Evolutionary conservation across 2,888 invertebrate species (phyloP), one percentile per base, ranked within the genome.

Genomic region (Patella ulyssiponensis): DNA sequence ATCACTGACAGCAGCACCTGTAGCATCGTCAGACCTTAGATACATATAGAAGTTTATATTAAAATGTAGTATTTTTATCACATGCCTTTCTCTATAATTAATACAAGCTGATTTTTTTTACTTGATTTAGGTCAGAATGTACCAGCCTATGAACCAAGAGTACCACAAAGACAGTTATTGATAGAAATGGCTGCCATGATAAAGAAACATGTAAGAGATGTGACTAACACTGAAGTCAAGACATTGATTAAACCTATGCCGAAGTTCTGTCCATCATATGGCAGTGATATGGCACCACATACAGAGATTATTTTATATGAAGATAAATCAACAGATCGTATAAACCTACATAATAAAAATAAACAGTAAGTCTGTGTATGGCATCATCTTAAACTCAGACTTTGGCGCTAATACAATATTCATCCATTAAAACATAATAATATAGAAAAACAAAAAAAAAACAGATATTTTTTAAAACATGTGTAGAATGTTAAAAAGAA

Each of bases 131-230:
- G 83, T 71, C 84, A 85, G 56, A 84, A 86, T 33, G 84, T 89
- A 52, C 88, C 89, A 1, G 78, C 85, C 11, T 84, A 84, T 71
- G 88, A 88, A 53, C 88, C 87, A 0, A 83, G 91, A 56, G 86
- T 91, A 33, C 91, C 91, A 4, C 89, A 90, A 78, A 83, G 84
- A 73, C 91, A 91, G 83, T 81, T 91, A 54, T 82, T 91, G 70
- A 84, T 90, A 69, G 91, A 91, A 78, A 90, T 91, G 89, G 89
- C 91, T 52, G 85, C 90, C 27, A 86, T 91, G 84, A 87, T 91
- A 69, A 90, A 90, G 77, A 85, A 88, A 54, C 89, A 90, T 81
- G 86, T 91, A 69, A 76, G 83, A 72, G 86, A 85, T 69, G 76
- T 86, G 33, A 87, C 89, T 86, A 84, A 89, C 53, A 86, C 87